Percentiles rank a stretch among this genome's conserved stretches.
Conservation (phyloP, 2,797 vertebrate species). For the Mormyrus proboscirostris region DNA sequence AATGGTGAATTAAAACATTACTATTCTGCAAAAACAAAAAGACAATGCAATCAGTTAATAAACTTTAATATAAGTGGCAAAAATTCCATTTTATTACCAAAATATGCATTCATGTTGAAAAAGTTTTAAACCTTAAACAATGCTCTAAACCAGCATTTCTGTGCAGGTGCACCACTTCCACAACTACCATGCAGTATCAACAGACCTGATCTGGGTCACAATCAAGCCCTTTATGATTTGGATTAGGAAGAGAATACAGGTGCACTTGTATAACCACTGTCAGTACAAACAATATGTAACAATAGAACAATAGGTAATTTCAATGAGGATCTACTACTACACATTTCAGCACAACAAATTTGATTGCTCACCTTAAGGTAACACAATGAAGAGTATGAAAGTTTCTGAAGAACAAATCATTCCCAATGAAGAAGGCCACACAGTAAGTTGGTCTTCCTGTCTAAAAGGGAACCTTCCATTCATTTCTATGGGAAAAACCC, state of each 20-base stretch:
- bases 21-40: background rate
- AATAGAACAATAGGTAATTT: too few relatives aligned
- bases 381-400: too few relatives aligned
- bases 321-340: too few relatives aligned
- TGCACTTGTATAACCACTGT: too few relatives aligned
- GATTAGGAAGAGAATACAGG: background rate
- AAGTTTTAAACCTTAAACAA: background rate
- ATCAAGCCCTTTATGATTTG: background rate
- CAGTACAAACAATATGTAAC: background rate
- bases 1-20: background rate
- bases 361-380: too few relatives aligned
- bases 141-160: background rate
- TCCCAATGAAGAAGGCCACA: too few relatives aligned
- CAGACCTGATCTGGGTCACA: background rate
- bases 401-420: too few relatives aligned
- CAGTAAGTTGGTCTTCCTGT: too few relatives aligned
- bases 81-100: background rate
- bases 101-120: background rate
- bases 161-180: background rate
- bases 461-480: too few relatives aligned
- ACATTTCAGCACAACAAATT: too few relatives aligned
- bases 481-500: too few relatives aligned
- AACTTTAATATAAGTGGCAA: background rate
- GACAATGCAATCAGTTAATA: background rate
- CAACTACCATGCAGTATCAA: background rate